Evolutionary conservation across 2,113 vertebrate species (phyloP).

Genomic region (Neodon shergylaensis): DNA sequence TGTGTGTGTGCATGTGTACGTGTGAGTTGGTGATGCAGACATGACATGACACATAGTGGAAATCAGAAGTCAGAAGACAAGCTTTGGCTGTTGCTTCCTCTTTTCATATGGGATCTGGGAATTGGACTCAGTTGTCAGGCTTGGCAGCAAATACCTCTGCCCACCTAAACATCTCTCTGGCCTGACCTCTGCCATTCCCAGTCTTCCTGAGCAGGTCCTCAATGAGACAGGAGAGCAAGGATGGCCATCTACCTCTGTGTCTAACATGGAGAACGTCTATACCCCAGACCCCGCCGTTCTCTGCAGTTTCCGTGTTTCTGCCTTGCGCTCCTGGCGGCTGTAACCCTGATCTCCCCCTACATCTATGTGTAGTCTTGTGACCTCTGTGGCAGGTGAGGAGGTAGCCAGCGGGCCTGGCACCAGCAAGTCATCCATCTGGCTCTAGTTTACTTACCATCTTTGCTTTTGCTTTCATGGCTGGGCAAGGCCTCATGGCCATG

Average conservation of each 20-base stretch:
- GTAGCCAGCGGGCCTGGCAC: fast-evolving
- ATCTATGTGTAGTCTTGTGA: too few species aligned
- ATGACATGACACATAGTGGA: not conserved
- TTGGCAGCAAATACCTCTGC: not conserved
- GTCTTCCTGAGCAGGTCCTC: not conserved
- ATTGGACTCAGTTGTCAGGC: not conserved
- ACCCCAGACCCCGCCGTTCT: fast-evolving
- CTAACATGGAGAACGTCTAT: fast-evolving
- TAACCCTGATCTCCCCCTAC: not conserved
- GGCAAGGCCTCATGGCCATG: not conserved
- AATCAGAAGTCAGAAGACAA: not conserved
- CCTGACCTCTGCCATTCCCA: not conserved
- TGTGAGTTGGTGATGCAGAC: not conserved
- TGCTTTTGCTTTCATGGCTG: not conserved
- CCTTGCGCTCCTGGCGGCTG: not conserved
- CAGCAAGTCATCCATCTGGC: not conserved
- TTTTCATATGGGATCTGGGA: not conserved
- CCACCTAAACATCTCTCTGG: not conserved
- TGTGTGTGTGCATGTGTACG: not conserved
- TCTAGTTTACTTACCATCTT: not conserved
- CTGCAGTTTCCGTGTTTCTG: not conserved
- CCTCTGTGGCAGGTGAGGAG: not conserved
- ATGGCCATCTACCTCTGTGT: not conserved
- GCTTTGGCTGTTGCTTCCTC: not conserved
- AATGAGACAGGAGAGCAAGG: not conserved